Percentiles rank a stretch among this genome's conserved stretches.
Conservation (phyloP, 2,888 invertebrate genomes). For the Sinhomidia bicolor region DNA sequence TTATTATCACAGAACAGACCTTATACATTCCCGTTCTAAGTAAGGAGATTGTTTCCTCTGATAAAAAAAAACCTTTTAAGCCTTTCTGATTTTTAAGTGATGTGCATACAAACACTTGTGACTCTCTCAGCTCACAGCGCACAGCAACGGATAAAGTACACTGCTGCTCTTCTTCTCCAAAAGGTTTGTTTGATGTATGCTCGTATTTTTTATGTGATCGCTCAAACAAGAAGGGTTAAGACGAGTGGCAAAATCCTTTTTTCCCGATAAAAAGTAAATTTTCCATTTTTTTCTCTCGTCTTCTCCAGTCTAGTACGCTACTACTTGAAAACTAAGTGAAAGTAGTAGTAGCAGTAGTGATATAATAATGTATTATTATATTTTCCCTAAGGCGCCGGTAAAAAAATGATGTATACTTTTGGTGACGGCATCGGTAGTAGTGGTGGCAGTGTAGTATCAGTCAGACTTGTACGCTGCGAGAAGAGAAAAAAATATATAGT, state of each 20-base stretch:
- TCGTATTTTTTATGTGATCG: background rate
- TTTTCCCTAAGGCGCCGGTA: background rate
- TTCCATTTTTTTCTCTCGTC: background rate
- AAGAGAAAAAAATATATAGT: background rate
- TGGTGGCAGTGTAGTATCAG: background rate
- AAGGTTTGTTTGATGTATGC: background rate
- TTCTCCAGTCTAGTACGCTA: too few species aligned
- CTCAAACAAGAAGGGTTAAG: conserved; percentile 20
- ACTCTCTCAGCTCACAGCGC: background rate
- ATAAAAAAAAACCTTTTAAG: conserved; percentile 36
- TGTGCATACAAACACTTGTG: conserved; percentile 32
- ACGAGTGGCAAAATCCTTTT: background rate
- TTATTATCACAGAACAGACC: too few species aligned
- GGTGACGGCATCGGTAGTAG: background rate
- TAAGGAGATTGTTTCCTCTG: conserved; percentile 15
- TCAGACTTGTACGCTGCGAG: too few species aligned
- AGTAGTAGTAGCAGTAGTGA: too few species aligned
- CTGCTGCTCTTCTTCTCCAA: background rate
- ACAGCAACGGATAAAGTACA: background rate
- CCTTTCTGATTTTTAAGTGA: conserved; percentile 33
- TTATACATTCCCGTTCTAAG: too few species aligned
- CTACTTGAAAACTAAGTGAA: too few species aligned
- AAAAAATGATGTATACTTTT: background rate
- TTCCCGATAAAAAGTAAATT: background rate
- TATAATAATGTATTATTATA: background rate